These are phyloP conservation scores for Scaptomyza hsui DNA, from an alignment of 1,140 invertebrate genomes.

Conservation along the genomic window DNA sequence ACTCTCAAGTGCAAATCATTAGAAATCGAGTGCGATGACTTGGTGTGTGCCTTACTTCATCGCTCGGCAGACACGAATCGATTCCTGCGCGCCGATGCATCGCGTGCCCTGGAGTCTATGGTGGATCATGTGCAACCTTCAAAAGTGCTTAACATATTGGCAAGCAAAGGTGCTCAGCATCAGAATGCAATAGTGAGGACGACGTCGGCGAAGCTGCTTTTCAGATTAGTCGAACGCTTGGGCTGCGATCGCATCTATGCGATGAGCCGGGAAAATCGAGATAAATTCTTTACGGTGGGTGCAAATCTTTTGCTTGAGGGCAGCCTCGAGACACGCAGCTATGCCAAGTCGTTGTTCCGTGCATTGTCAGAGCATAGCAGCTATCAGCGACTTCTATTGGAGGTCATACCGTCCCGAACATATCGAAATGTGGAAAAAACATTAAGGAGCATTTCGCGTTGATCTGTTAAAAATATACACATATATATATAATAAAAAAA, in stretches of 20 bases:
- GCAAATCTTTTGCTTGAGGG: constrained; percentile 94
- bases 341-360: constrained; percentile 88
- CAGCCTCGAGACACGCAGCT: constrained; percentile 92
- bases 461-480: not conserved
- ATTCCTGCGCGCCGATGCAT: constrained; percentile 94
- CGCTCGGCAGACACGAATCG: constrained; percentile 96
- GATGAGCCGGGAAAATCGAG: constrained; percentile 90
- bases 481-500: too few species aligned
- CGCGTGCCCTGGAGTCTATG: constrained; percentile 92
- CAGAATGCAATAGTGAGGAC: constrained; percentile 93
- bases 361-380: constrained; percentile 86
- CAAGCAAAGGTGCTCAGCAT: constrained; percentile 88
- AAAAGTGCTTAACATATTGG: constrained; percentile 85
- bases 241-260: constrained; percentile 90
- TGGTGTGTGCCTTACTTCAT: constrained; percentile 91
- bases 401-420: constrained; percentile 87
- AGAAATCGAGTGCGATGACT: constrained; percentile 95
- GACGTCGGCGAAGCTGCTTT: constrained; percentile 91
- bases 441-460: constrained; percentile 80
- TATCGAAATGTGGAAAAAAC: constrained; percentile 89
- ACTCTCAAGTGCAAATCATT: constrained; percentile 88
- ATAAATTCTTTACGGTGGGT: constrained; percentile 91
- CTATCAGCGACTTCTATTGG: constrained; percentile 87
- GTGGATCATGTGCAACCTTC: constrained; percentile 88
- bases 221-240: constrained; percentile 88